phyloP scores from a whole-genome alignment of 1,140 invertebrate species.

The Schmidtea mediterranea region DNA sequence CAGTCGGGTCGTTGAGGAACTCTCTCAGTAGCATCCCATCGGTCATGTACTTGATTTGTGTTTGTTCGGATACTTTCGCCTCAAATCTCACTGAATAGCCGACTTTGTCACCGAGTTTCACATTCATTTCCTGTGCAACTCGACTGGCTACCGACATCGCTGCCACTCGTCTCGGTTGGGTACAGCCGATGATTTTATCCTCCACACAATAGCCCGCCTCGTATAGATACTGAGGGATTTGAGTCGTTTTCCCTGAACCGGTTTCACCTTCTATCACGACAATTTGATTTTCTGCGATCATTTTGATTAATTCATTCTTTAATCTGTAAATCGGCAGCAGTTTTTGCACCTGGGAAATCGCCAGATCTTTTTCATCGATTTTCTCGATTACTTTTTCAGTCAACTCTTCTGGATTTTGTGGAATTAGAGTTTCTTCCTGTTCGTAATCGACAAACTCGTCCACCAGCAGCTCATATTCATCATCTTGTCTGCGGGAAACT shows the following conservation, averaged over 20 bases:
- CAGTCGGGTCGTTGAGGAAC: constrained; percentile 80
- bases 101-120: constrained; percentile 42
- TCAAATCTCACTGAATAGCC: constrained; percentile 51
- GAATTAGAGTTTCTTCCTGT: too few species aligned
- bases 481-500: too few species aligned
- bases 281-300: constrained; percentile 59
- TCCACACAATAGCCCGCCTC: constrained; percentile 46
- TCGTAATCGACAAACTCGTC: too few species aligned
- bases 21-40: constrained; percentile 90
- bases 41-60: constrained; percentile 91
- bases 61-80: constrained; percentile 44
- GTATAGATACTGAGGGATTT: constrained; percentile 84
- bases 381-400: too few species aligned
- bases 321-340: constrained; percentile 82
- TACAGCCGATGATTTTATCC: constrained; percentile 49
- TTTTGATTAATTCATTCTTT: constrained; percentile 54
- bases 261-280: constrained; percentile 84
- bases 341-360: constrained; percentile 65
- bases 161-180: constrained; percentile 47
- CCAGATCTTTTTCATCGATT: constrained; percentile 43
- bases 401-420: too few species aligned
- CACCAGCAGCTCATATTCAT: too few species aligned
- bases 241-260: constrained; percentile 88
- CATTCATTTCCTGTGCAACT: constrained; percentile 42
- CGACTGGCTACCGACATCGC: constrained; percentile 48